phyloP scores from a whole-genome alignment of 2,797 vertebrate species.

The Triplophysa yarkandensis region DNA sequence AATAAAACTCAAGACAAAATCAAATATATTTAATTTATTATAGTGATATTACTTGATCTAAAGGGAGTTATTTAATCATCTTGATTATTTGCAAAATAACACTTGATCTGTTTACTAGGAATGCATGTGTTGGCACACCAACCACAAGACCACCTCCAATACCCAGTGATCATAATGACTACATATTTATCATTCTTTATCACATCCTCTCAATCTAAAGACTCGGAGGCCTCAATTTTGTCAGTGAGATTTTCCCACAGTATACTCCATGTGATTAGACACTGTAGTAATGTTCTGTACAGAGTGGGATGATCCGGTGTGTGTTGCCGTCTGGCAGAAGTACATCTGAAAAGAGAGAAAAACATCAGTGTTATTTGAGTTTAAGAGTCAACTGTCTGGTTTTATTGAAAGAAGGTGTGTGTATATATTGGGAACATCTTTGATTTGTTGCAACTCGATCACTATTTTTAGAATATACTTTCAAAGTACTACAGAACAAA shows the following conservation, averaged over 20 bases:
- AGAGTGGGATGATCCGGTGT: background rate
- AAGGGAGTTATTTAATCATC: background rate
- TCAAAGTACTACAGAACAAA: background rate
- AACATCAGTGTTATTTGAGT: background rate
- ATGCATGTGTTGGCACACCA: constrained; percentile 2
- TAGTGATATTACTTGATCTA: background rate
- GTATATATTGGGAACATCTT: background rate
- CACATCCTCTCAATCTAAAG: background rate
- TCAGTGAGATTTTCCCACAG: constrained; percentile 55
- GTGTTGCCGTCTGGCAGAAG: constrained; percentile 68
- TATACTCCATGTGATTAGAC: constrained; percentile 21
- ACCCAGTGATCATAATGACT: background rate
- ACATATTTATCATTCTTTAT: background rate
- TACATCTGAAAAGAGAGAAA: constrained; percentile 68
- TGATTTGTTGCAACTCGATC: background rate
- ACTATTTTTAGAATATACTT: background rate
- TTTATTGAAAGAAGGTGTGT: background rate
- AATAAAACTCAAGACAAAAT: constrained; percentile 3
- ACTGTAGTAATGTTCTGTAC: background rate
- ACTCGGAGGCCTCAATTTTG: background rate
- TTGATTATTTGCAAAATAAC: constrained; percentile 3
- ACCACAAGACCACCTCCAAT: background rate
- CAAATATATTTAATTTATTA: background rate
- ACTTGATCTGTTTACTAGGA: constrained; percentile 10
- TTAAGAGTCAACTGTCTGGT: background rate